Evolutionary conservation across 2,888 invertebrate genomes (phyloP).

Genomic region (Tipula vernalis): DNA sequence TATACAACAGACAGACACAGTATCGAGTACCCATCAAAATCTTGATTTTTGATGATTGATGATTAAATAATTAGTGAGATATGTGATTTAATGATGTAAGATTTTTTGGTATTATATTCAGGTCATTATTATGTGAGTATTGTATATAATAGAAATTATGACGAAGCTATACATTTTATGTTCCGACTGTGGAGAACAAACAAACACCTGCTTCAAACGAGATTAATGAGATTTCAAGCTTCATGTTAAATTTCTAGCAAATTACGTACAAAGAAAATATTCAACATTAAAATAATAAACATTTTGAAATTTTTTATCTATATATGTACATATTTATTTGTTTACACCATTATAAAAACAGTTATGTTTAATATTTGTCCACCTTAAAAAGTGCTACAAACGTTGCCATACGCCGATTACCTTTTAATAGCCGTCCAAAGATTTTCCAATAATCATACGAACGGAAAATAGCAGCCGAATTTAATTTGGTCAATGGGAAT

Average conservation of each 20-base stretch:
- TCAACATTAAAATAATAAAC: not conserved
- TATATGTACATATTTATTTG: not conserved
- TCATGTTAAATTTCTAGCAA: not conserved
- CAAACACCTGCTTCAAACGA: not conserved
- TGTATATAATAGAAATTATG: not conserved
- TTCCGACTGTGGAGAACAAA: not conserved
- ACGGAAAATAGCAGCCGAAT: not conserved
- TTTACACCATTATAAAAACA: not conserved
- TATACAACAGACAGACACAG: not conserved
- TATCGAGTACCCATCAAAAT: not conserved
- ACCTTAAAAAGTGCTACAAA: not conserved
- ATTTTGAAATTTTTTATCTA: no score
- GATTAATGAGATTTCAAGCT: not conserved
- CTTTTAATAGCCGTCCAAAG: not conserved
- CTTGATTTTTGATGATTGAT: not conserved
- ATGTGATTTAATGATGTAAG: slow-evolving; percentile 4
- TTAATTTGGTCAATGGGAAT: not conserved
- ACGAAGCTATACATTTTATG: not conserved
- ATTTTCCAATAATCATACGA: not conserved
- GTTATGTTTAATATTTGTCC: not conserved
- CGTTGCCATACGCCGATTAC: not conserved
- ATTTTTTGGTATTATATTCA: not conserved
- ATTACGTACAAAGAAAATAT: not conserved
- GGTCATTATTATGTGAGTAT: not conserved
- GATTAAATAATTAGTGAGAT: not conserved